Base-by-base conservation (phyloP, 53 echinoderm and acorn worm species). In the Paracentrotus lividus region DNA sequence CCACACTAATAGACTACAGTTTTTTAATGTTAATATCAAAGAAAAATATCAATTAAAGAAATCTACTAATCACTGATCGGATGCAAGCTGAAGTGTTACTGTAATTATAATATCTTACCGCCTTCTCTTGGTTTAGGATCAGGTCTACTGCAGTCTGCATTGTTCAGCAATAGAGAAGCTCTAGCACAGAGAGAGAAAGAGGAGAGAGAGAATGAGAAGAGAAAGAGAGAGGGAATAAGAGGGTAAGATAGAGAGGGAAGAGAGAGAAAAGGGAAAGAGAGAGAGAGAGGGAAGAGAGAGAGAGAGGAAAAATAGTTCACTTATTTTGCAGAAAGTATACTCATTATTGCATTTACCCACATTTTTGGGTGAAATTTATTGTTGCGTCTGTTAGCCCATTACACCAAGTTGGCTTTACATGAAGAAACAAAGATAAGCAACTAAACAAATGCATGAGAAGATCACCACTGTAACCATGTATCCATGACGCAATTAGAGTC, bases 101-200 rank as follows among this genome's bases (percentile, higher is more conserved):
- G n/a, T n/a, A n/a, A n/a, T n/a, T 69, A 69, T 14, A 84, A 24
- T 84, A n/a, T 55, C 94, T 92, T 93, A 99, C 99, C 95, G 93
- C 96, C 97, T 94, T 96, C 95, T 95, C 96, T 95, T 32, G 99
- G 99, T 84, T 96, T 96, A 99, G 93, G 56, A 99, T 97, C 81
- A 99, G 87, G 42, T 99, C 97, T 23, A 99, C 94, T 32, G 96
- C 97, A 60, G 96, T 97, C 68, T 97, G 85, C 99, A 97, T 99
- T 92, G 86, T 96, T 94, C 65, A 94, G 90, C 68, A 99, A 90
- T 52, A 99, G 66, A 52, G 99, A n/a, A n/a, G n/a, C n/a, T n/a
- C n/a, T n/a, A n/a, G n/a, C n/a, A n/a, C n/a, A n/a, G 64, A 15
- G 24, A 64, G 64, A 77, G 32, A 10, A 29, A 18, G 38, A 33